Evolutionary conservation across 2,888 invertebrate genomes (phyloP).

Genomic region (Lycaena phlaeas): DNA sequence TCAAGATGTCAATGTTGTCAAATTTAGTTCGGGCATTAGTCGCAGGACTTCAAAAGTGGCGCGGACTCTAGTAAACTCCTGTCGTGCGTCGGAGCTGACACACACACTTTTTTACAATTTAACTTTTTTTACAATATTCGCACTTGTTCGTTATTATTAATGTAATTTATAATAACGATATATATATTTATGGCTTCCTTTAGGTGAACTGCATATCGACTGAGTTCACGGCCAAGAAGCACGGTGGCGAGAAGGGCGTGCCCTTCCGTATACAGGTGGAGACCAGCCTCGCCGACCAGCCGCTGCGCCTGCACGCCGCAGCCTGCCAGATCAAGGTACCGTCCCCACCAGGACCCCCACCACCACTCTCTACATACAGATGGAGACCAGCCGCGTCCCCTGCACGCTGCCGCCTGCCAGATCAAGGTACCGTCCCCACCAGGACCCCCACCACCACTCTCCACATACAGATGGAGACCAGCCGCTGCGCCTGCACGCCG

Average conservation of each 20-base stretch:
- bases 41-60: too few relatives aligned
- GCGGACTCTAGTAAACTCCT: too few relatives aligned
- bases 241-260: slow-evolving; percentile 98
- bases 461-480: slow-evolving; percentile 90
- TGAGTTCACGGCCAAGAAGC: slow-evolving; percentile 97
- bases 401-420: slow-evolving; percentile 96
- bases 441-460: too few relatives aligned
- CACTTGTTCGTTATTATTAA: neutral
- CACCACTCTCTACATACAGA: slow-evolving; percentile 96
- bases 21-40: too few relatives aligned
- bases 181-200: too few relatives aligned
- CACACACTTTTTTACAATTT: too few relatives aligned
- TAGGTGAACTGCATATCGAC: slow-evolving; percentile 97
- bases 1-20: too few relatives aligned
- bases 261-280: slow-evolving; percentile 97
- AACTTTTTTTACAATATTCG: too few relatives aligned
- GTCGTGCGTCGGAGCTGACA: too few relatives aligned
- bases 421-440: slow-evolving; percentile 84
- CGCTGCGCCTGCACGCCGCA: slow-evolving; percentile 87
- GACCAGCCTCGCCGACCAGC: slow-evolving; percentile 78
- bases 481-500: slow-evolving; percentile 85
- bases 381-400: slow-evolving; percentile 86
- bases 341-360: too few relatives aligned
- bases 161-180: too few relatives aligned
- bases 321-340: slow-evolving; percentile 96